A percentile compares a stretch with the other conserved stretches of the same genome.
Evolutionary conservation across 1,140 invertebrate genomes (phyloP).

Genomic region (Zaprionus kolodkinae): DNA sequence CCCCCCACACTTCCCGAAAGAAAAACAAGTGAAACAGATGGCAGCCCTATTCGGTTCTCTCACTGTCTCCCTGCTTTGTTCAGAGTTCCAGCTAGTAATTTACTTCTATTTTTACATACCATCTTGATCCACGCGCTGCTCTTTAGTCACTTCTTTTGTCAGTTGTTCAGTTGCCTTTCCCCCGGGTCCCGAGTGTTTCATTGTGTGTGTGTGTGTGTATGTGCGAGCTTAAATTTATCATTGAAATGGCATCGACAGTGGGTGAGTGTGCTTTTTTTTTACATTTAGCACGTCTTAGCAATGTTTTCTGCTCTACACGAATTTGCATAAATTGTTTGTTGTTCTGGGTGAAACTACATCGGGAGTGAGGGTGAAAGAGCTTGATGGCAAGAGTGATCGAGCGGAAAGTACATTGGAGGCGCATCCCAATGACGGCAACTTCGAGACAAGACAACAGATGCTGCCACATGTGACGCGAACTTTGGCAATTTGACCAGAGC

Average conservation of each 20-base stretch:
- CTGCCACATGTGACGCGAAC: slow-evolving; percentile 64
- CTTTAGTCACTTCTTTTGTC: slow-evolving; percentile 28
- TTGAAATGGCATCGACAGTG: slow-evolving; percentile 68
- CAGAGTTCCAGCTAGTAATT: slow-evolving; percentile 9
- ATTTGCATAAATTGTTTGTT: slow-evolving; percentile 73
- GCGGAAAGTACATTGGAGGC: slow-evolving; percentile 15
- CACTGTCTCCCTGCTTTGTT: background rate
- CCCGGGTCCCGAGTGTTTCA: slow-evolving; percentile 12
- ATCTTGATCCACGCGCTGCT: slow-evolving; percentile 25
- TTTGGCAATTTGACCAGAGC: slow-evolving; percentile 58
- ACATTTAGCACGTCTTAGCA: slow-evolving; percentile 61
- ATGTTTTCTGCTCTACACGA: slow-evolving; percentile 52
- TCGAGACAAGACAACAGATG: slow-evolving; percentile 44
- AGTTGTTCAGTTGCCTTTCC: slow-evolving; percentile 13
- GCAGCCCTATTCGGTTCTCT: background rate
- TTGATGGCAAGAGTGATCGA: background rate
- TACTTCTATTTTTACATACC: slow-evolving; percentile 4
- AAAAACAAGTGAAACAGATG: background rate
- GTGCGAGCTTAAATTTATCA: slow-evolving; percentile 64
- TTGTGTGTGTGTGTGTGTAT: slow-evolving; percentile 21
- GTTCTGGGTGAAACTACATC: slow-evolving; percentile 43
- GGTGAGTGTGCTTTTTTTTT: slow-evolving; percentile 42
- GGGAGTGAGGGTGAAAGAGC: slow-evolving; percentile 8
- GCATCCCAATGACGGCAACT: slow-evolving; percentile 47
- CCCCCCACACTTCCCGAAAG: background rate